Evolutionary conservation across 2,888 invertebrate species (phyloP).

Genomic region (Aphodius granarius): DNA sequence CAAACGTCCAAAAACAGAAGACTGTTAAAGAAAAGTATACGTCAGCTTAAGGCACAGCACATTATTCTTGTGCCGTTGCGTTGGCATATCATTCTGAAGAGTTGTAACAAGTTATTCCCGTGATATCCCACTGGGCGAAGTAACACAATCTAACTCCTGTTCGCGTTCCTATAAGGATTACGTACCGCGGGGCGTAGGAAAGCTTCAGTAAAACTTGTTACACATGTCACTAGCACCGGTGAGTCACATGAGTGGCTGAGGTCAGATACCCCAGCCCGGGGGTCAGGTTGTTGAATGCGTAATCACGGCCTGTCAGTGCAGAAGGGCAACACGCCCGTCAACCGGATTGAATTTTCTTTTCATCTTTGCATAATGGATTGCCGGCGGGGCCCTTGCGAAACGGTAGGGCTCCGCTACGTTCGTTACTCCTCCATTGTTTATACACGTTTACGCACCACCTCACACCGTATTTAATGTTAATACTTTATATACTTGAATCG

Average conservation of each 20-base stretch:
- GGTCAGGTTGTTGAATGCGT: conserved; percentile 53
- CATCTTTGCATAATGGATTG: conserved; percentile 54
- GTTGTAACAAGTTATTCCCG: neutral
- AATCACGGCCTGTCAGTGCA: conserved; percentile 54
- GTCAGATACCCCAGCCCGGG: conserved; percentile 46
- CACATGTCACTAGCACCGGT: conserved; percentile 51
- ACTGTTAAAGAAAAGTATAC: neutral
- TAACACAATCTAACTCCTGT: neutral
- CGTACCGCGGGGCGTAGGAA: neutral
- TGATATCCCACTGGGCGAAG: neutral
- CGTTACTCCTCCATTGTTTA: conserved; percentile 50
- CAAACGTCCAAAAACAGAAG: neutral
- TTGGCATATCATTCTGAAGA: neutral
- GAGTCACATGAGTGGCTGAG: conserved; percentile 47
- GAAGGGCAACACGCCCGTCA: conserved; percentile 51
- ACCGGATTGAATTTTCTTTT: conserved; percentile 56
- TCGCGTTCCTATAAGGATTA: neutral
- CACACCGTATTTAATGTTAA: conserved; percentile 29
- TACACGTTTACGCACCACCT: conserved; percentile 38
- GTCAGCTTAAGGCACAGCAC: neutral
- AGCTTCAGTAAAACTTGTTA: conserved; percentile 45
- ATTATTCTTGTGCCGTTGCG: neutral
- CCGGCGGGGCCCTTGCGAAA: conserved; percentile 41
- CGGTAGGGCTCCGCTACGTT: conserved; percentile 38
- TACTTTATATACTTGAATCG: conserved; percentile 18